phyloP scores from a whole-genome alignment of 2,797 vertebrate species.

The Heteromormyrus szaboi region DNA sequence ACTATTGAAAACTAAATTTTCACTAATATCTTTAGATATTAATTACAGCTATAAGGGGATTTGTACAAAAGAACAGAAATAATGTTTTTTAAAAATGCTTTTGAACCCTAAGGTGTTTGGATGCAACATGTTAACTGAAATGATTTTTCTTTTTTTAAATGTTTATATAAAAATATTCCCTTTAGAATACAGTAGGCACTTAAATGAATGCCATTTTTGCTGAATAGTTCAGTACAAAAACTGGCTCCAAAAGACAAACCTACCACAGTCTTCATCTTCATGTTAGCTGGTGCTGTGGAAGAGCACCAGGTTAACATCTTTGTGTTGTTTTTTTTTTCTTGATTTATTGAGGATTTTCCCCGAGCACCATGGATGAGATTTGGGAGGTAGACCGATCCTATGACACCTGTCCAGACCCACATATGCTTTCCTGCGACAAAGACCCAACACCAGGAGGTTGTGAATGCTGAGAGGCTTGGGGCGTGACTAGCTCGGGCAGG shows the following conservation, averaged over 20 bases:
- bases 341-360: conserved; percentile 32
- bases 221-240: conserved; percentile 44
- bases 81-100: conserved; percentile 38
- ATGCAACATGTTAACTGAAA: conserved; percentile 35
- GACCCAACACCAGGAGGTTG: conserved; percentile 50
- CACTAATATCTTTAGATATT: conserved; percentile 53
- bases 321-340: not conserved
- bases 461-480: not conserved
- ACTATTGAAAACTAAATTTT: conserved; percentile 49
- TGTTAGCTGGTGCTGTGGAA: not conserved
- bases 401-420: conserved; percentile 41
- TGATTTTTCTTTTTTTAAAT: conserved; percentile 28
- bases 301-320: conserved; percentile 46
- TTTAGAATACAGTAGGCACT: conserved; percentile 44
- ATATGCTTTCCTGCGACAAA: conserved; percentile 54
- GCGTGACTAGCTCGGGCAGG: not conserved
- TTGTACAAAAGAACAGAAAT: conserved; percentile 53
- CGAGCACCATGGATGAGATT: conserved; percentile 75
- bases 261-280: conserved; percentile 21
- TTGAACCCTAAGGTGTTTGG: conserved; percentile 45
- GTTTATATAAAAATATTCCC: conserved; percentile 45
- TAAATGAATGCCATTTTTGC: conserved; percentile 49
- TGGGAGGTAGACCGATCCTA: conserved; percentile 65
- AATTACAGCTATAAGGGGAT: conserved; percentile 58
- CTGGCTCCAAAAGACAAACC: conserved; percentile 30